A percentile compares a stretch with the other conserved stretches of the same genome.
These are phyloP conservation scores for Melanotaenia parkinsoni DNA, from an alignment of 2,797 vertebrate species.

Conservation along the genomic window DNA sequence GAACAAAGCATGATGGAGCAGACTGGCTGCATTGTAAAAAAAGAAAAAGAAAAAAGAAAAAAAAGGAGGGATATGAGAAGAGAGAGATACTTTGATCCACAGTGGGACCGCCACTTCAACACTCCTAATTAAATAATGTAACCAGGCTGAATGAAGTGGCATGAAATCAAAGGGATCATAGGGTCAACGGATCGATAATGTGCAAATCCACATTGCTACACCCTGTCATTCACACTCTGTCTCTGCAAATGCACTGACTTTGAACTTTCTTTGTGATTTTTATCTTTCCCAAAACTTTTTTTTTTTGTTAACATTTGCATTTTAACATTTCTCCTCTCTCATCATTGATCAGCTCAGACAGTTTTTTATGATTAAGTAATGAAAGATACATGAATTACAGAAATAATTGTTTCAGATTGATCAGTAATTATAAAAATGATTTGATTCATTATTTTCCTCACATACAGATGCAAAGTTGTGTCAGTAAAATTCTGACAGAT, in stretches of 20 bases:
- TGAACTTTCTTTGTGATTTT: not conserved
- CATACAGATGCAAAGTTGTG: not conserved
- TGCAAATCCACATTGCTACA: conserved; percentile 47
- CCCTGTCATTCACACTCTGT: conserved; percentile 28
- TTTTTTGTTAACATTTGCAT: conserved; percentile 13
- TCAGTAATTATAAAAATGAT: not conserved
- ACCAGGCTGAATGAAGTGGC: conserved; percentile 50
- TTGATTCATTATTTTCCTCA: not conserved
- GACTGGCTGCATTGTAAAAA: conserved; percentile 5
- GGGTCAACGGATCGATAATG: conserved; percentile 65
- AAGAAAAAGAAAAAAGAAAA: not conserved
- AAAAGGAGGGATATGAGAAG: not conserved
- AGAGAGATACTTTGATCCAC: conserved; percentile 15
- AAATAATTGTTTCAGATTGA: not conserved
- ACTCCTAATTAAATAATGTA: conserved; percentile 56
- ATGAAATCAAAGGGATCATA: conserved; percentile 64
- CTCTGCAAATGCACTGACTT: not conserved
- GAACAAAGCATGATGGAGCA: conserved; percentile 19
- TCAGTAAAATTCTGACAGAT: too few relatives aligned
- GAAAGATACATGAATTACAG: too few relatives aligned
- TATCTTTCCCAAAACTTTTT: not conserved
- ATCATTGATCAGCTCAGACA: conserved; percentile 36
- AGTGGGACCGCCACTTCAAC: conserved; percentile 35
- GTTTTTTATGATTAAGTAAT: conserved; percentile 28
- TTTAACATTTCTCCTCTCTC: conserved; percentile 3